Evolutionary conservation across 1,140 invertebrate species (phyloP).

Genomic region (Drosophila baimaii): DNA sequence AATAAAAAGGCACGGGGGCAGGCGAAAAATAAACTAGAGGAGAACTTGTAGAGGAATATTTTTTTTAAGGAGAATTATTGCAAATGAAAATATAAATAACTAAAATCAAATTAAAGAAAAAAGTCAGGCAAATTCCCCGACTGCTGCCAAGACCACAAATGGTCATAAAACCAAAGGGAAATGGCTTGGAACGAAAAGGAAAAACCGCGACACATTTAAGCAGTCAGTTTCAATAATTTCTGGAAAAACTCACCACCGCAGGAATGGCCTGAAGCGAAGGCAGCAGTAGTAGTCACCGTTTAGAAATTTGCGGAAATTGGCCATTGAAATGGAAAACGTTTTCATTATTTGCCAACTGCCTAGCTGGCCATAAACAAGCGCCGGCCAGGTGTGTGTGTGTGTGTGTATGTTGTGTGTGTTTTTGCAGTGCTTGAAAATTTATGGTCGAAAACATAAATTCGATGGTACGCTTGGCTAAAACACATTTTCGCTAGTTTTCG

Average conservation of each 20-base stretch:
- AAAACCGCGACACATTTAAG: constrained; percentile 65
- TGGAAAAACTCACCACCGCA: constrained; percentile 31
- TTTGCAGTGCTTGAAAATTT: constrained; percentile 53
- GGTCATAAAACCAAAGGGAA: constrained; percentile 27
- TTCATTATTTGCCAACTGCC: constrained; percentile 76
- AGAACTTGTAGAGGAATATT: neutral
- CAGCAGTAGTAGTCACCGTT: constrained; percentile 27
- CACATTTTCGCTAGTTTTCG: constrained; percentile 65
- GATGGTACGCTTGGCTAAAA: constrained; percentile 57
- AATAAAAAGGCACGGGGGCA: no score
- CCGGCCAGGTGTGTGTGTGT: constrained; percentile 58
- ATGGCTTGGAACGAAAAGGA: constrained; percentile 34
- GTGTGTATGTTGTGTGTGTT: constrained; percentile 24
- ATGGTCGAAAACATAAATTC: constrained; percentile 73
- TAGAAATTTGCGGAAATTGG: constrained; percentile 83
- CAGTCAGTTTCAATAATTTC: constrained; percentile 74
- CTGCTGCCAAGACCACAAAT: constrained; percentile 17
- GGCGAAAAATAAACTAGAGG: no score
- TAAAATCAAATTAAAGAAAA: neutral
- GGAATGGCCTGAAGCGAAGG: constrained; percentile 2
- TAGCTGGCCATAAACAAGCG: constrained; percentile 66
- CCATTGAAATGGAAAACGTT: constrained; percentile 83
- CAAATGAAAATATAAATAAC: neutral
- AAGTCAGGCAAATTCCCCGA: constrained; percentile 5
- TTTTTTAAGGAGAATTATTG: no score